Evolutionary conservation across 2,888 invertebrate species (phyloP), one percentile per base, ranked within the genome.

Genomic region (Parasteatoda lunata): DNA sequence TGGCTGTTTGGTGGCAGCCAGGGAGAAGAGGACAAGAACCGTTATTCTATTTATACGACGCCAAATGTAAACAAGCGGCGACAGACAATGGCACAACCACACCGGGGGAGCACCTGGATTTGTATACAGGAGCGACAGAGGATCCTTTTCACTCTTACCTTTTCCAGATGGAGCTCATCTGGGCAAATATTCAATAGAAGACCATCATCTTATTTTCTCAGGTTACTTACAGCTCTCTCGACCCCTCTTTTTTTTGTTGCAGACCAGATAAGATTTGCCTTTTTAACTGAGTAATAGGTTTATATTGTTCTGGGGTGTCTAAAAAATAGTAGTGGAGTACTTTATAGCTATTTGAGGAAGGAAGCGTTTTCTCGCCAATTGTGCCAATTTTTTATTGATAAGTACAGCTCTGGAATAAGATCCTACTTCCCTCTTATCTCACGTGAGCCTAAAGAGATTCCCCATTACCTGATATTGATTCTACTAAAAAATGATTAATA

Each of bases 31-130:
- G 83, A 83, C 77, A 77, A 49, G 54, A 77, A 71, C 85, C 80
- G 85, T 85, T 85, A 80, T 80, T 85, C 85, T 85, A 85, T 85
- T 85, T 85, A 85, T 85, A 85, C 77, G 49, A 51, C 59, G 49
- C n/a, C n/a, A 30, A 85, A 85, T 75, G 80, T 85, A 85, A 85
- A 85, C 80, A 85, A 65, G 75, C 75, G 77, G 82, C 70, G 76
- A 76, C 72, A 65, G 80, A 85, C 85, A 85, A 85, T 68, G 78
- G 59, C 73, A 13, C 54, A 3, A 59, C 59, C n/a, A 59, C 59
- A 59, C 59, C 59, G n/a, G 11, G 11, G 0, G 76, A 83, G 71
- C 85, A 85, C 85, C 79, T 80, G 80, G 80, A 71, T 80, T 80
- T 80, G 85, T 80, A 80, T 80, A 80, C 76, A 71, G 71, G 47